phyloP scores from a whole-genome alignment of 2,113 vertebrate genomes.

The Petrocephalus zakoni region DNA sequence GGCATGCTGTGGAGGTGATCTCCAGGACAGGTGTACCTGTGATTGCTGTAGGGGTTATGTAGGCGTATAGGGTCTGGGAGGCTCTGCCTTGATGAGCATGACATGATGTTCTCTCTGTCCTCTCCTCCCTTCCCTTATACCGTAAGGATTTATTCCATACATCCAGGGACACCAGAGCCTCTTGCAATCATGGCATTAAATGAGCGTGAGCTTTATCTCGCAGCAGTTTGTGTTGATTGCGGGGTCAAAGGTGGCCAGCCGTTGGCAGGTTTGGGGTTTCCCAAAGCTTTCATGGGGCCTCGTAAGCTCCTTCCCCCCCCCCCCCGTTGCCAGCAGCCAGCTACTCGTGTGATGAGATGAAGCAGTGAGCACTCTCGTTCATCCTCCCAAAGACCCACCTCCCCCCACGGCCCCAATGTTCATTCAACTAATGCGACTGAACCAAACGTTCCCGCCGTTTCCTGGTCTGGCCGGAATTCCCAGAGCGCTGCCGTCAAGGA shows the following conservation, averaged over 20 bases:
- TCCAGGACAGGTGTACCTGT: not conserved
- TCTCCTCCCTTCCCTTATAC: not conserved
- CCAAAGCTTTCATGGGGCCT: not conserved
- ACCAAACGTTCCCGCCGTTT: not conserved
- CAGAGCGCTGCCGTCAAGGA: not conserved
- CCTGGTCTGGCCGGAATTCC: not conserved
- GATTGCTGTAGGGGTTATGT: not conserved
- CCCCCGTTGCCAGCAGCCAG: not conserved
- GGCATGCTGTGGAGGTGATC: not conserved
- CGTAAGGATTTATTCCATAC: not conserved
- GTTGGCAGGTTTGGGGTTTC: not conserved
- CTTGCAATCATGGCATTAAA: not conserved
- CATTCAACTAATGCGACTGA: not conserved
- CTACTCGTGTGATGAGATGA: not conserved
- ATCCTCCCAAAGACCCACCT: not conserved
- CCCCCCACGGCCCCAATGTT: not conserved
- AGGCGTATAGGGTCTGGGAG: not conserved
- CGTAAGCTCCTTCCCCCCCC: not conserved
- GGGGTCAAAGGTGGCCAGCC: not conserved
- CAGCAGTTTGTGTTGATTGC: not conserved
- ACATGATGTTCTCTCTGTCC: not conserved
- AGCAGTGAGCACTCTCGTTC: not conserved
- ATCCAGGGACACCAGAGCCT: not conserved
- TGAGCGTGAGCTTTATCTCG: not conserved
- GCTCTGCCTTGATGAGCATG: not conserved